A percentile compares a stretch with the other conserved stretches of the same genome.
Conservation (phyloP, 2,888 invertebrate species). For the Dyspetes luteomarginatus region DNA sequence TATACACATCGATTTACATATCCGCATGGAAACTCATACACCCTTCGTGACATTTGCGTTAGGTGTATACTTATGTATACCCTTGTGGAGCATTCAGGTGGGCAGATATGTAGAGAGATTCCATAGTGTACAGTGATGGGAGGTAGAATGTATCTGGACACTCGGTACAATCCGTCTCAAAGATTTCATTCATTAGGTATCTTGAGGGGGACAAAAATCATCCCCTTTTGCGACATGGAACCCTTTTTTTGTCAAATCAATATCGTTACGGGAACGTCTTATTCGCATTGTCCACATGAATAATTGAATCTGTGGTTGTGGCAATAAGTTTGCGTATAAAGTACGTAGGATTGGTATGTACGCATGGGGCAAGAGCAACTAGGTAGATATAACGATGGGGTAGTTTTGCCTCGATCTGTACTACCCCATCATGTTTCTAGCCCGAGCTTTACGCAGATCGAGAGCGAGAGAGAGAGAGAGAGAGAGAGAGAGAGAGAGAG, state of each 20-base stretch:
- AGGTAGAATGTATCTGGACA: constrained; percentile 27
- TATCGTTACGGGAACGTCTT: not conserved
- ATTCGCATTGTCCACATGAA: not conserved
- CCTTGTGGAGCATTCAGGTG: constrained; percentile 72
- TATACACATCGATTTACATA: constrained; percentile 67
- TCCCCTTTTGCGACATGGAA: not conserved
- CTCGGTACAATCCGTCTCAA: constrained; percentile 43
- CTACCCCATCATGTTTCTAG: constrained; percentile 76
- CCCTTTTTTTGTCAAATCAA: not conserved
- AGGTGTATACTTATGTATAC: constrained; percentile 61
- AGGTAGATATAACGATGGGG: constrained; percentile 46
- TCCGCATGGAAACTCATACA: constrained; percentile 54
- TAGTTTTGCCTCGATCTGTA: constrained; percentile 81
- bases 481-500: constrained; percentile 77
- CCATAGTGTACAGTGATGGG: not conserved
- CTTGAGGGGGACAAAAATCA: not conserved
- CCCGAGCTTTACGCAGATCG: constrained; percentile 74
- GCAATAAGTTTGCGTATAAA: not conserved
- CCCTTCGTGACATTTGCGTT: constrained; percentile 57
- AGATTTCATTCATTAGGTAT: constrained; percentile 7
- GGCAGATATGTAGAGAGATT: constrained; percentile 51
- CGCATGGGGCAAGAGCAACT: not conserved
- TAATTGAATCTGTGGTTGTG: constrained; percentile 18
- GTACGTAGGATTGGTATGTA: not conserved
- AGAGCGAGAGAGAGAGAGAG: not conserved